These are phyloP conservation scores for Callosobruchus maculatus DNA, from an alignment of 2,888 invertebrate species.

Conservation along the genomic window DNA sequence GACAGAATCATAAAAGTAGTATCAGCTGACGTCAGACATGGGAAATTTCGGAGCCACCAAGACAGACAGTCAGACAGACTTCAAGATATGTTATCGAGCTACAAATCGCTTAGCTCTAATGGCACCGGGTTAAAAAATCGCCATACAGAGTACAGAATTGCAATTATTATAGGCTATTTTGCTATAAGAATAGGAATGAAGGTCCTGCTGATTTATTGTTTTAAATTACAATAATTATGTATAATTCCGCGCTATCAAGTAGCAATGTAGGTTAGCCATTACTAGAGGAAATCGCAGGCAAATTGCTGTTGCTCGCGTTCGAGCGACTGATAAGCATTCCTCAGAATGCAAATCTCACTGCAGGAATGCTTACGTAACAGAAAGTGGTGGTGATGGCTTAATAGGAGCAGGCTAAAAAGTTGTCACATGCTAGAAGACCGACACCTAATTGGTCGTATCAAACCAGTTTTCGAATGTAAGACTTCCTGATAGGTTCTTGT, in stretches of 20 bases:
- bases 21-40: too few species aligned
- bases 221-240: slow-evolving; percentile 2
- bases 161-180: neutral
- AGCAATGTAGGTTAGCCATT: neutral
- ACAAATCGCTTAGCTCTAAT: neutral
- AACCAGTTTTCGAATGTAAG: neutral
- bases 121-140: neutral
- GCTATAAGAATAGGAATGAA: neutral
- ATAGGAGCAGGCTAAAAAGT: neutral
- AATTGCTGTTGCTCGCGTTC: neutral
- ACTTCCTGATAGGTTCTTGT: too few species aligned
- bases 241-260: neutral
- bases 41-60: too few species aligned
- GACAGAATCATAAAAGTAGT: too few species aligned
- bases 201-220: slow-evolving; percentile 2
- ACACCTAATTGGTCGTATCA: neutral
- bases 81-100: too few species aligned
- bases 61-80: too few species aligned
- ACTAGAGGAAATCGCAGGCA: neutral
- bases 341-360: neutral
- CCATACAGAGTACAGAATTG: neutral
- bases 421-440: neutral
- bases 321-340: neutral
- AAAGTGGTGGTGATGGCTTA: neutral
- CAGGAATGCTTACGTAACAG: neutral